A percentile compares a stretch with the other conserved stretches of the same genome.
Conservation (phyloP, 2,888 invertebrate genomes). For the Pristionchus entomophagus region DNA sequence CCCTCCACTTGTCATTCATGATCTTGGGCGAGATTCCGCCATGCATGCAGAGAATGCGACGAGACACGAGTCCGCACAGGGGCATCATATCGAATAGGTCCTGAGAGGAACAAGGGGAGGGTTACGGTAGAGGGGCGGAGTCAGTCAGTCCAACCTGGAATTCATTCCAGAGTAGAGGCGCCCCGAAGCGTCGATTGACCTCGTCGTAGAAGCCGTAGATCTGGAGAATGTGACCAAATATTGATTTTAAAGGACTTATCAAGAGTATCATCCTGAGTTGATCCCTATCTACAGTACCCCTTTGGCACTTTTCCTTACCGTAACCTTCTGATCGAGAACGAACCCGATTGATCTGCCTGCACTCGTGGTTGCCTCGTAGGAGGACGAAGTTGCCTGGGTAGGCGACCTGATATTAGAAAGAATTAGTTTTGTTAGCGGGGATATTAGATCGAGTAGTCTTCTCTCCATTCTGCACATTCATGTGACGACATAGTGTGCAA, state of each 20-base stretch:
- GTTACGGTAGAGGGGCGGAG: constrained; percentile 46
- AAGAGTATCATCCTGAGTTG: too few relatives aligned
- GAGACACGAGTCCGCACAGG: constrained; percentile 78
- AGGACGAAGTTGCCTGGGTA: constrained; percentile 65
- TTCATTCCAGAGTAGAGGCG: constrained; percentile 48
- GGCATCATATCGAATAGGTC: constrained; percentile 79
- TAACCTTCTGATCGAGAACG: background rate
- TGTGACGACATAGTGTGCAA: background rate
- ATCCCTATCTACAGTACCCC: too few relatives aligned
- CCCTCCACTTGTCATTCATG: constrained; percentile 52
- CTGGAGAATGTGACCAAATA: background rate
- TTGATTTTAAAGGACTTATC: too few relatives aligned
- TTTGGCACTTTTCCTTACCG: too few relatives aligned
- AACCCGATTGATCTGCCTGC: constrained; percentile 55
- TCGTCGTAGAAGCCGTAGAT: constrained; percentile 64
- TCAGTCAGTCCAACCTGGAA: constrained; percentile 50
- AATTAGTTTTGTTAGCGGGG: too few relatives aligned
- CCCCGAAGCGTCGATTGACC: constrained; percentile 55
- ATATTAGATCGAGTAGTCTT: too few relatives aligned
- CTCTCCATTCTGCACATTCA: too few relatives aligned
- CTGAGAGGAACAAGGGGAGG: constrained; percentile 28
- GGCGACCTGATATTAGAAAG: constrained; percentile 50
- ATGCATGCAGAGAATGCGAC: constrained; percentile 78
- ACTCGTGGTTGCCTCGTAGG: constrained; percentile 66
- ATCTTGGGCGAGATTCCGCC: constrained; percentile 60